Base-by-base conservation (phyloP, 53 echinoderm and acorn worm species). In the Holothuria scabra region DNA sequence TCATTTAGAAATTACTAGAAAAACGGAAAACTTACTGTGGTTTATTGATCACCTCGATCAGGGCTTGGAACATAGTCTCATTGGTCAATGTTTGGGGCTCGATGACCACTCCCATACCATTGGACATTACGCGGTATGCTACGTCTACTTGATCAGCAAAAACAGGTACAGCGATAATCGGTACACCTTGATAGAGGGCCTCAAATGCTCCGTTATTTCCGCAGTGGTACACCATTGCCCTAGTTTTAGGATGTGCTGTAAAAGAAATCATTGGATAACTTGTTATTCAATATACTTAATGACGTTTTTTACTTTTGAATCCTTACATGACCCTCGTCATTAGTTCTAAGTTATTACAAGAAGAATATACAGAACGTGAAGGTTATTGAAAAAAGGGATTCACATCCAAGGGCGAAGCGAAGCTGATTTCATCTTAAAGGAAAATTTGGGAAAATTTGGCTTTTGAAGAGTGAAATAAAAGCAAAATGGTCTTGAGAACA, bases 151-250 rank as follows among this genome's bases (percentile, higher is more conserved):
- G 80, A 60, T 80, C 80, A 38, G 60, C 80, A 33, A 80, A 80
- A 11, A 80, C 60, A 30, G 80, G 80, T 18, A 80, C 44, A 1
- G 34, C 80, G 31, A 80, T 61, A 32, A 80, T 80, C 33, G 80
- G 80, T n/a, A 80, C 22, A 59, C 80, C 80, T 59, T 80, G 62
- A 22, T 80, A 59, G 28, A 80, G 58, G 9, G 80, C 80, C 44
- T 80, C 80, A 60, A 80, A 80, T 13, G 80, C 80, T 31, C 80
- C 80, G 44, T 80, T 80, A 21, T 80, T 80, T 23, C 80, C 80
- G 19, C 80, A 80, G 22, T 80, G 80, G 31, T 80, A 80, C 1
- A 80, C 80, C 80, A 80, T 59, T 10, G 80, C 80, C 13, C 80
- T 34, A 23, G 61, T 60, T 33, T 80, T 80, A 23, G 80, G 80